Percentiles rank a stretch among this genome's conserved stretches.
phyloP scores from a whole-genome alignment of 2,888 invertebrate species.

The Parthenolecanium corni region DNA sequence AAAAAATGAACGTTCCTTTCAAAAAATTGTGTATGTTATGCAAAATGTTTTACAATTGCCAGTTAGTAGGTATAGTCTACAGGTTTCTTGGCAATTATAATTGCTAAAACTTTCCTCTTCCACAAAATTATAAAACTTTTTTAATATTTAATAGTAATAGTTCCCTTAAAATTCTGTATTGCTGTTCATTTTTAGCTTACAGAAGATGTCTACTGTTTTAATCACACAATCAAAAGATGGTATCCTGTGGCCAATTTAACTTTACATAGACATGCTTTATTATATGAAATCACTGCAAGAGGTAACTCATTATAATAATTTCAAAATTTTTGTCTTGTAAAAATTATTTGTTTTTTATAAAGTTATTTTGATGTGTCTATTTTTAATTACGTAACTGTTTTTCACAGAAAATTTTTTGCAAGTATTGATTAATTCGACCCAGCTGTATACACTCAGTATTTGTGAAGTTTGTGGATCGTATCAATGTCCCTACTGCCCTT shows the following conservation, averaged over 20 bases:
- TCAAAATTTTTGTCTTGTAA: not conserved
- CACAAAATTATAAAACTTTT: no score
- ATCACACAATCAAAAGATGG: conserved; percentile 45
- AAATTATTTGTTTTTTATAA: no score
- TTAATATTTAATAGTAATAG: no score
- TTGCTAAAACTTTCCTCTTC: no score
- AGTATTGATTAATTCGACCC: conserved; percentile 37
- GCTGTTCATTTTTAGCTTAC: conserved; percentile 22
- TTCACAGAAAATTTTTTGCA: conserved; percentile 37
- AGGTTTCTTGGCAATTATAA: no score
- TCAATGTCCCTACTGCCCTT: conserved; percentile 43
- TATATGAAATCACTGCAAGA: conserved; percentile 46
- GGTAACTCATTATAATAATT: no score
- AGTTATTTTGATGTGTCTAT: not conserved
- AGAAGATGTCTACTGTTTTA: conserved; percentile 43
- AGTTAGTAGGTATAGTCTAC: no score
- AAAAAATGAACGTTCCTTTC: no score
- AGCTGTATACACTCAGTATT: conserved; percentile 40
- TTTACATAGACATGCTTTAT: conserved; percentile 42
- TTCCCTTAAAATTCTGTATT: no score
- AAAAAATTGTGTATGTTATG: no score
- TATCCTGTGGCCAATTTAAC: conserved; percentile 47
- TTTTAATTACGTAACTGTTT: no score
- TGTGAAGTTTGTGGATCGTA: conserved; percentile 44
- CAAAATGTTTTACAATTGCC: no score